These are phyloP conservation scores for Epistrophella euchroma DNA, from an alignment of 2,888 invertebrate genomes.

Conservation along the genomic window DNA sequence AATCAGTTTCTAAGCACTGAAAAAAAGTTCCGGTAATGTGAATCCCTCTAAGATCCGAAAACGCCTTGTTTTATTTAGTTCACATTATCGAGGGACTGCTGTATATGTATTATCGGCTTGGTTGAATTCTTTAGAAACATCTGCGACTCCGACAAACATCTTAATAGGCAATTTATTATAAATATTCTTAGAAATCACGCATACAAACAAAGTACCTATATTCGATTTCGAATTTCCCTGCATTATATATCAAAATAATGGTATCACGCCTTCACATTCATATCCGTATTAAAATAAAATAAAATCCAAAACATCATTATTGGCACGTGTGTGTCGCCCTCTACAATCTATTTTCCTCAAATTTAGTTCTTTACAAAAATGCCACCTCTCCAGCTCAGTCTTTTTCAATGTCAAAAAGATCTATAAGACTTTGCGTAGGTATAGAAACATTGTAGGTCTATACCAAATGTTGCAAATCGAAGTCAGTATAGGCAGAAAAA, in stretches of 20 bases:
- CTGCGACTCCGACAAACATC: neutral
- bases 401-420: conserved; percentile 53
- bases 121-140: neutral
- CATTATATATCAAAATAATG: conserved; percentile 76
- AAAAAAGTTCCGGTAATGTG: no score
- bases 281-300: conserved; percentile 38
- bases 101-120: no score
- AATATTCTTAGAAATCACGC: neutral
- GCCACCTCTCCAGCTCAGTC: neutral
- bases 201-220: neutral
- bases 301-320: conserved; percentile 73
- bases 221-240: neutral
- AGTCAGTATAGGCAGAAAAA: conserved; percentile 10
- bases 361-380: conserved; percentile 1
- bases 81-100: no score
- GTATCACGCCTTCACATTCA: conserved; percentile 75
- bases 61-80: no score
- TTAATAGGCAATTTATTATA: neutral
- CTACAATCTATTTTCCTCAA: conserved; percentile 66
- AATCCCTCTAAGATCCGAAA: no score
- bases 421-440: neutral
- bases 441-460: conserved; percentile 25
- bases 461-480: conserved; percentile 21
- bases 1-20: no score
- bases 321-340: conserved; percentile 77